Evolutionary conservation across 2,113 vertebrate genomes (phyloP).

Genomic region (Paracanthobrama guichenoti): DNA sequence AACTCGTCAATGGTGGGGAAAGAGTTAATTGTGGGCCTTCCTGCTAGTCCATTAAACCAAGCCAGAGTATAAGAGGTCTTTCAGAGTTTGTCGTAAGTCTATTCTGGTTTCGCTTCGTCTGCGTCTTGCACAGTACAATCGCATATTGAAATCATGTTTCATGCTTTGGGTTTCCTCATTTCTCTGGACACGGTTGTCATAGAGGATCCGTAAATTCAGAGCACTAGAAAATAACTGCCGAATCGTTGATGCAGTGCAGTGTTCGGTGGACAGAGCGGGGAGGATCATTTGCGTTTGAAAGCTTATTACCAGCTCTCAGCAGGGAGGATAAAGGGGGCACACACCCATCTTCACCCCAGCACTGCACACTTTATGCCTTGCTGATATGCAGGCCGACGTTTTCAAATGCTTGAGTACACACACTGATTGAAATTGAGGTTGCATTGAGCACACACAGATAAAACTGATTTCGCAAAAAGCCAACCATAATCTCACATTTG

Average conservation of each 20-base stretch:
- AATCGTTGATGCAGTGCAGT: conserved; percentile 23
- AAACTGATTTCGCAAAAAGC: conserved; percentile 59
- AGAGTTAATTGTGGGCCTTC: neutral
- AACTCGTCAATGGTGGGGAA: too few species aligned
- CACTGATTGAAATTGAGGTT: conserved; percentile 57
- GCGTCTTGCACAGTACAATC: conserved; percentile 19
- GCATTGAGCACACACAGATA: conserved; percentile 57
- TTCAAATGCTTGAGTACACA: conserved; percentile 55
- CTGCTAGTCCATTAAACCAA: conserved; percentile 24
- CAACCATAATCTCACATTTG: conserved; percentile 56
- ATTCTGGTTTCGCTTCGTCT: conserved; percentile 19
- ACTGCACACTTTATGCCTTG: neutral
- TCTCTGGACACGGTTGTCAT: conserved; percentile 36
- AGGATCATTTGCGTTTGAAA: conserved; percentile 35
- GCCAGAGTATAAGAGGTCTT: neutral
- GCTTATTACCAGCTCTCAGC: conserved; percentile 41
- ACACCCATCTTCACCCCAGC: conserved; percentile 44
- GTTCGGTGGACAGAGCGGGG: neutral
- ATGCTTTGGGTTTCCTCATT: conserved; percentile 38
- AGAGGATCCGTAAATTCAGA: conserved; percentile 19
- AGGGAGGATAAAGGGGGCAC: conserved; percentile 42
- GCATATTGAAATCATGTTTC: conserved; percentile 38
- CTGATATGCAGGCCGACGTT: conserved; percentile 41
- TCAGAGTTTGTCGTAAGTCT: conserved; percentile 23
- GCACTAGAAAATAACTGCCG: conserved; percentile 29